Percentiles rank a stretch among this genome's conserved stretches.
Evolutionary conservation across 35 echinoderm and acorn worm species (phyloP).

Genomic region (Strongylocentrotus purpuratus): DNA sequence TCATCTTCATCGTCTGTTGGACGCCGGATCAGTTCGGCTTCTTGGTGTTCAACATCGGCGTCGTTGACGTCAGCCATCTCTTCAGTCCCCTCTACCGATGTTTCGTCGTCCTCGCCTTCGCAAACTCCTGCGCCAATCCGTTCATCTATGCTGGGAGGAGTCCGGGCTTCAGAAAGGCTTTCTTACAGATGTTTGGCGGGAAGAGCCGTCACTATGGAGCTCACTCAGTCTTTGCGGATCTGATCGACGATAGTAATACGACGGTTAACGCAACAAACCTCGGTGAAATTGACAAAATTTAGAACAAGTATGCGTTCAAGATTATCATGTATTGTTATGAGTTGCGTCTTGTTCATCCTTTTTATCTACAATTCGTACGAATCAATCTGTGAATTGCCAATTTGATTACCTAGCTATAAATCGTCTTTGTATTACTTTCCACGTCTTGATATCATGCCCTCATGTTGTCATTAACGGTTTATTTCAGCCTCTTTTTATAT

Average conservation of each 20-base stretch:
- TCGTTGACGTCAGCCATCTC: constrained; percentile 24
- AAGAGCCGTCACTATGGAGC: neutral
- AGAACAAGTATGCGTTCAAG: too few species aligned
- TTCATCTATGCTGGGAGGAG: constrained; percentile 70
- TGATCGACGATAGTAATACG: neutral
- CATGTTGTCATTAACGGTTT: too few species aligned
- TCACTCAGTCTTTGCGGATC: neutral
- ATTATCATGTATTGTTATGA: too few species aligned
- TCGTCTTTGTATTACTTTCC: too few species aligned
- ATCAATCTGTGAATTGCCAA: too few species aligned
- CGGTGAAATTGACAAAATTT: neutral
- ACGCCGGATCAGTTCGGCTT: constrained; percentile 61
- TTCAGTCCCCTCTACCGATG: constrained; percentile 43
- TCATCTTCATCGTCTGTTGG: constrained; percentile 69
- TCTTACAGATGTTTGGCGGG: neutral
- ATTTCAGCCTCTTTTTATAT: too few species aligned
- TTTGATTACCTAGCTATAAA: too few species aligned
- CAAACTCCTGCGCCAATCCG: constrained; percentile 72
- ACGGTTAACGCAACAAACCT: neutral
- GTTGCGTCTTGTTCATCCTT: too few species aligned
- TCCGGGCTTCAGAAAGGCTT: neutral
- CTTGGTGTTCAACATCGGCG: constrained; percentile 60
- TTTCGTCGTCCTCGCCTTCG: constrained; percentile 61
- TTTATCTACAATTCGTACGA: too few species aligned
- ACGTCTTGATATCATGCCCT: too few species aligned